Evolutionary conservation across 1,140 invertebrate species (phyloP).

Genomic region (Thaumatotibia leucotreta): DNA sequence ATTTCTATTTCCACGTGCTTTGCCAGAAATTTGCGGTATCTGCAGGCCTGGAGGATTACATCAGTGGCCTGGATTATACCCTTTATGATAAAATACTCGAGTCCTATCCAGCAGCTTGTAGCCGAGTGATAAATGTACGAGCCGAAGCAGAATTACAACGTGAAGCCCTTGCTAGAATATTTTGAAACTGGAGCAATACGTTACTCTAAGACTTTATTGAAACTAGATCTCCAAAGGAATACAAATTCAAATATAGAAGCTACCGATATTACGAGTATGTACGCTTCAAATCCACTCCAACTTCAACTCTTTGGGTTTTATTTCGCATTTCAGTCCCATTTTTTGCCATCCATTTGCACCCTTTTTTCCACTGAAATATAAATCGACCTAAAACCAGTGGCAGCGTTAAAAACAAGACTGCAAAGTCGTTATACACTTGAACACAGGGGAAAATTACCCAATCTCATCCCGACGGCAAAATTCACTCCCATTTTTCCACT

Average conservation of each 20-base stretch:
- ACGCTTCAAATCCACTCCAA: neutral
- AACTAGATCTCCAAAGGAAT: neutral
- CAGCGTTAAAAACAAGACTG: neutral
- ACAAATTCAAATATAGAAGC: neutral
- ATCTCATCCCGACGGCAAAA: slow-evolving; percentile 13
- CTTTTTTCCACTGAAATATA: neutral
- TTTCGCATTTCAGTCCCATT: neutral
- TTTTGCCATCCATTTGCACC: neutral
- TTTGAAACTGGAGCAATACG: neutral
- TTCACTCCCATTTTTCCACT: slow-evolving; percentile 14
- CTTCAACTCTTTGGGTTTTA: too few species aligned
- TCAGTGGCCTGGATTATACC: slow-evolving; percentile 33
- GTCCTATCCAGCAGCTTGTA: neutral
- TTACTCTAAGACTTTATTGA: neutral
- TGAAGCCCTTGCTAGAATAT: neutral
- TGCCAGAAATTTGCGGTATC: slow-evolving; percentile 20
- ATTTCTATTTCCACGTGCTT: neutral
- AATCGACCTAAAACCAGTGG: slow-evolving; percentile 1
- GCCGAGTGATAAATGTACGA: neutral
- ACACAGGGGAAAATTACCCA: slow-evolving; percentile 14
- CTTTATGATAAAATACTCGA: slow-evolving; percentile 38
- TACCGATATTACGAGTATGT: neutral
- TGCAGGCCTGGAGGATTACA: slow-evolving; percentile 27
- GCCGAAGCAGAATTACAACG: neutral
- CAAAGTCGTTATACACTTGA: slow-evolving; percentile 12